Evolutionary conservation across 2,113 vertebrate species (phyloP).

Genomic region (Ochotona princeps): DNA sequence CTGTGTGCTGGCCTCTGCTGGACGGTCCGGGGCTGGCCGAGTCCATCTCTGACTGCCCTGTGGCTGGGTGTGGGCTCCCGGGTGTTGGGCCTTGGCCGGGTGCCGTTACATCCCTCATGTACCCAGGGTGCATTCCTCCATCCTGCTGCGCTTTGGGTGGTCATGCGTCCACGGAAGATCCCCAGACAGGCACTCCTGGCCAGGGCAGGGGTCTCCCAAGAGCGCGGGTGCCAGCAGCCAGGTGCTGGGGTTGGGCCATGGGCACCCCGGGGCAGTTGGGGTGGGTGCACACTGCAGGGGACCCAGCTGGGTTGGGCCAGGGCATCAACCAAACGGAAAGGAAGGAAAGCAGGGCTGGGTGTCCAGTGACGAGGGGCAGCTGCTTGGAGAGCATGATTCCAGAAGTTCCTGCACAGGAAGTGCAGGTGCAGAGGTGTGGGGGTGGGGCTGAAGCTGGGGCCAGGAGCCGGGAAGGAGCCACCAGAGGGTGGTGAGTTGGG

Average conservation of each 20-base stretch:
- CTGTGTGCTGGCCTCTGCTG: no score
- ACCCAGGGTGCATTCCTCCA: no score
- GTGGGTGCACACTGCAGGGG: no score
- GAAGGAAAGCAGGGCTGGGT: neutral
- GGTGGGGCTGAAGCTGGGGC: no score
- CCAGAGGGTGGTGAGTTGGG: no score
- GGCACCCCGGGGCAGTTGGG: no score
- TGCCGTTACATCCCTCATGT: neutral
- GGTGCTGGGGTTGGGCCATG: neutral
- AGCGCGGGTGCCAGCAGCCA: neutral
- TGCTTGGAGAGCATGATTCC: neutral
- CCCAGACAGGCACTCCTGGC: neutral
- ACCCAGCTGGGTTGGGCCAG: no score
- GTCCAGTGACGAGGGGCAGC: neutral
- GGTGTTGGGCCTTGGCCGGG: neutral
- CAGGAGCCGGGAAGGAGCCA: no score
- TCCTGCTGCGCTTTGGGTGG: neutral
- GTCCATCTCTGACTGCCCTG: no score
- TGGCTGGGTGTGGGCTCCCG: neutral
- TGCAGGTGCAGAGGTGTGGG: neutral
- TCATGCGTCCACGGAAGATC: neutral
- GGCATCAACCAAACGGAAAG: neutral
- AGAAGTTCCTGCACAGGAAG: neutral
- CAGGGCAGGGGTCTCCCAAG: no score
- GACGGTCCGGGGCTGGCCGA: no score